A percentile compares a stretch with the other conserved stretches of the same genome.
phyloP scores from a whole-genome alignment of 2,113 vertebrate genomes.

The Lonchura striata region DNA sequence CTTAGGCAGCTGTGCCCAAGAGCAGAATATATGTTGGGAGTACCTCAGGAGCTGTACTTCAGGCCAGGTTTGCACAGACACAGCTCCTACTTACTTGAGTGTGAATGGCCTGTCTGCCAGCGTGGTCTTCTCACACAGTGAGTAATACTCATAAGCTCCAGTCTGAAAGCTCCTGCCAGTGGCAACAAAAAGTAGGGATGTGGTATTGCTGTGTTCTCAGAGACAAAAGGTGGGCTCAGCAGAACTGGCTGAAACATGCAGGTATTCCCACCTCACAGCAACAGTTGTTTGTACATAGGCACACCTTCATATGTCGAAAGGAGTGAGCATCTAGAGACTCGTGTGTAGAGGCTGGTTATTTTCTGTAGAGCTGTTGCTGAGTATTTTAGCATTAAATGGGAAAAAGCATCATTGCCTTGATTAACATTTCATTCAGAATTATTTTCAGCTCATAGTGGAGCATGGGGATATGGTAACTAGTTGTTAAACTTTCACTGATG shows the following conservation, averaged over 20 bases:
- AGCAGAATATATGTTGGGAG: not conserved
- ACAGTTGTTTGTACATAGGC: not conserved
- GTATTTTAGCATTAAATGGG: not conserved
- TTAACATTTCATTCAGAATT: not conserved
- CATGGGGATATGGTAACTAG: not conserved
- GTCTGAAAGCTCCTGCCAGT: not conserved
- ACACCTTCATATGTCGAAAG: not conserved
- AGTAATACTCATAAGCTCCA: not conserved
- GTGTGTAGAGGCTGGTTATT: not conserved
- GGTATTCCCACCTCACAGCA: not conserved
- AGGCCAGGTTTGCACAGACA: not conserved
- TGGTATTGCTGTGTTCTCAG: not conserved
- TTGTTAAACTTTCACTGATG: not conserved
- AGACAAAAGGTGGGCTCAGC: not conserved
- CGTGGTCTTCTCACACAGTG: not conserved
- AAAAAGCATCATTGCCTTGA: not conserved
- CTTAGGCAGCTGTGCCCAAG: not conserved
- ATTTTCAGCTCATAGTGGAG: not conserved
- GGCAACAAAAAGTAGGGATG: not conserved
- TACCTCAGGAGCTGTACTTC: not conserved
- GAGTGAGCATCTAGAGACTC: not conserved
- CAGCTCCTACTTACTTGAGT: not conserved
- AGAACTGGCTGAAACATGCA: not conserved
- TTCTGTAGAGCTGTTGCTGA: not conserved
- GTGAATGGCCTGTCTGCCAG: rapidly evolving